Conservation (phyloP, 35 echinoderm and acorn worm genomes). For the Apostichopus californicus region DNA sequence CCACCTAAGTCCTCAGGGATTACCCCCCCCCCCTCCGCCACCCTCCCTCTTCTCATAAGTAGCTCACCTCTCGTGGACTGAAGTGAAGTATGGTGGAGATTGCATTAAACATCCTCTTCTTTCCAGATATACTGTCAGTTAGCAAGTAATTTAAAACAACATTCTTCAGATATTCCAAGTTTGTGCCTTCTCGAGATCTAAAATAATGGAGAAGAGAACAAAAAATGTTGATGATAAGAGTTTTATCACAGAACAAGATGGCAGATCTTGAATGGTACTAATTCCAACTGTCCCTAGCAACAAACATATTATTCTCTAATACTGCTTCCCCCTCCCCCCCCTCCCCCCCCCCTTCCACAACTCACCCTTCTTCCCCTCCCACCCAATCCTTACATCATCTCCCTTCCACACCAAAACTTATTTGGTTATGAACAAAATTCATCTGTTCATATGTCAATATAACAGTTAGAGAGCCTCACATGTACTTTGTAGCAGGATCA, state of each 20-base stretch:
- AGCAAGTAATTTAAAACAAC: conserved; percentile 85
- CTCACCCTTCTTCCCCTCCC: background rate
- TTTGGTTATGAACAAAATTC: too few species aligned
- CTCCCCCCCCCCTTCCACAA: too few species aligned
- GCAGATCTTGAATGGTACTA: too few species aligned
- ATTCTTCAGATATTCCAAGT: conserved; percentile 98
- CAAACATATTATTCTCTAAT: too few species aligned
- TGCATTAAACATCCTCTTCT: conserved; percentile 89
- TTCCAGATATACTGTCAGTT: conserved; percentile 82
- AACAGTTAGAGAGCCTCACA: too few species aligned
- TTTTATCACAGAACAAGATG: too few species aligned
- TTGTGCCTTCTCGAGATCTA: conserved; percentile 94
- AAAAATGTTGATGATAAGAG: background rate
- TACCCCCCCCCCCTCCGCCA: too few species aligned
- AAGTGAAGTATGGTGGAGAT: conserved; percentile 97
- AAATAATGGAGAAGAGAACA: background rate
- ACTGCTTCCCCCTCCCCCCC: background rate
- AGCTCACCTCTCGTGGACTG: conserved; percentile 82
- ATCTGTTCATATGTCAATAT: too few species aligned
- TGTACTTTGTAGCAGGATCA: too few species aligned
- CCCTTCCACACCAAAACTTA: background rate
- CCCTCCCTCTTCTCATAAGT: too few species aligned
- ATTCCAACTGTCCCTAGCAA: too few species aligned
- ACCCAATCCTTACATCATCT: background rate
- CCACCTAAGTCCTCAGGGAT: too few species aligned